Evolutionary conservation across 2,113 vertebrate genomes (phyloP), one percentile per base, ranked within the genome.

Genomic region (Stictonetta naevosa): DNA sequence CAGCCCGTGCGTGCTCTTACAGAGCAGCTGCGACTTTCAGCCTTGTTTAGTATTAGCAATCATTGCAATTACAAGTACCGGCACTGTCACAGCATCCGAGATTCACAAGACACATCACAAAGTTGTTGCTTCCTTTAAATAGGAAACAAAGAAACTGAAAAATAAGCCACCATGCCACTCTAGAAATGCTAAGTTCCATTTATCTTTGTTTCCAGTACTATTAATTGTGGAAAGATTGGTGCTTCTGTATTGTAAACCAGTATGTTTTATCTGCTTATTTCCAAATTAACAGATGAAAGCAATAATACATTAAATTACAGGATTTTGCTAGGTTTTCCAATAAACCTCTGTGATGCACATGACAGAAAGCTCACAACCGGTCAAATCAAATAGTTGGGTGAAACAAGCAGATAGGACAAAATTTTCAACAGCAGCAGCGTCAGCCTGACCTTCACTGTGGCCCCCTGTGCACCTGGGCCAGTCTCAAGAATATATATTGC

Each of bases 11-110:
- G 25, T 29, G 0, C 0, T 28, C 42, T 9, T 16, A 25, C 29
- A 29, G 10, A 0, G 1, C 18, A 34, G 14, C 8, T 23, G 25
- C 1, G 33, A 26, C 7, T 1, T 8, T 6, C 20, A n/a, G 3
- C 20, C 10, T 3, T 19, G 2, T 3, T 44, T 17, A 29, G 5
- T 13, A 3, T 1, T 28, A 13, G 36, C 13, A n/a, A 0, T 8
- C 4, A 1, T 25, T 17, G 19, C 28, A 16, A 17, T 8, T 38
- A 26, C 33, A 10, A 1, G 9, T 6, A 17, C 5, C 23, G 34
- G 3, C 28, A 3, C 18, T 3, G 2, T 2, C 2, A 16, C 59
- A 55, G 6, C 60, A 46, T 10, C 17, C n/a, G 12, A 22, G 19
- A 26, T 22, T 15, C 25, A 44, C 74, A 53, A 8, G 15, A 19